These are phyloP conservation scores for Mesochorus sp. DNA, from an alignment of 2,888 invertebrate genomes.

Conservation along the genomic window DNA sequence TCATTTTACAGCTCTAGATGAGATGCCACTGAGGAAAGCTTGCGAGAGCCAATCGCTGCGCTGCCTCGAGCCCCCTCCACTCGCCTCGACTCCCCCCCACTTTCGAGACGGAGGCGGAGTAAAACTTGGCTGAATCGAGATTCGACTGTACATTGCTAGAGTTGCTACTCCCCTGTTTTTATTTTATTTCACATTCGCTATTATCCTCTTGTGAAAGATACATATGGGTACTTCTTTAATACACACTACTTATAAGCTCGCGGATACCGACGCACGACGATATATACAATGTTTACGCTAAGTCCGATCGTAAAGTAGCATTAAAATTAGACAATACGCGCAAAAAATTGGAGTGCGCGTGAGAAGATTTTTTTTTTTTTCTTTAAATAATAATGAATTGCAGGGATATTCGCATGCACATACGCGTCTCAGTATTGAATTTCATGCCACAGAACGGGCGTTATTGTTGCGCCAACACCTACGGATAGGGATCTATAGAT, in stretches of 20 bases:
- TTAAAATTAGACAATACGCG: slow-evolving; percentile 55
- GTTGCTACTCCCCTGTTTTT: too few species aligned
- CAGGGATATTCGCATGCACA: slow-evolving; percentile 1
- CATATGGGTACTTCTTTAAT: slow-evolving; percentile 34
- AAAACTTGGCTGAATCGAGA: too few species aligned
- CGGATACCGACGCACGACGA: background rate
- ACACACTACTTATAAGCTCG: slow-evolving; percentile 31
- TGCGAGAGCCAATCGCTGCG: too few species aligned
- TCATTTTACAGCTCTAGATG: too few species aligned
- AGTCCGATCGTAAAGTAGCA: slow-evolving; percentile 55
- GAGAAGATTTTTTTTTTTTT: too few species aligned
- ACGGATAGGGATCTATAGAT: slow-evolving; percentile 19
- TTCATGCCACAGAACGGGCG: slow-evolving; percentile 15
- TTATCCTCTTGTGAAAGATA: slow-evolving; percentile 12
- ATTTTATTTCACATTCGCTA: background rate
- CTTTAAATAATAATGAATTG: slow-evolving; percentile 52
- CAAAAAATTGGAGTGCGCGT: slow-evolving; percentile 29
- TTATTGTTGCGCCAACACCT: slow-evolving; percentile 57
- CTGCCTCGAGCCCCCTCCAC: too few species aligned
- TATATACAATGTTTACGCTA: slow-evolving; percentile 32
- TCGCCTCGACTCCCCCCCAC: too few species aligned
- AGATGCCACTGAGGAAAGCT: too few species aligned
- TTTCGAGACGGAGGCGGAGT: too few species aligned
- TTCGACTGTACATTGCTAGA: too few species aligned
- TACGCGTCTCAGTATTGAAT: slow-evolving; percentile 37